Evolutionary conservation across 2,797 vertebrate species (phyloP).

Genomic region (Gymnoscopelus microlampas): DNA sequence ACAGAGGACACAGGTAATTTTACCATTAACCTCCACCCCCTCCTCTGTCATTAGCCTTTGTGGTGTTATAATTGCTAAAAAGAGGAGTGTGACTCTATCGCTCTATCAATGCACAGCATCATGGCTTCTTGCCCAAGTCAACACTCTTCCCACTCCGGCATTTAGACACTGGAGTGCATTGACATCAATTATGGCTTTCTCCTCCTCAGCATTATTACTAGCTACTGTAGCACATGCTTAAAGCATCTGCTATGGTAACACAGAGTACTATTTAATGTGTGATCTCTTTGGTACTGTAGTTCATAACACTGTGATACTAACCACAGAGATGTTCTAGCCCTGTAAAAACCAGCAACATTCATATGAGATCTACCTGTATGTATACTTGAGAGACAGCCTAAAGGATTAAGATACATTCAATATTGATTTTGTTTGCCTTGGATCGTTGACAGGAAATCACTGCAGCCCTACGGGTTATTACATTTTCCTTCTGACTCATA

Average conservation of each 20-base stretch:
- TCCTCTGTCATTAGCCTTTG: constrained; percentile 23
- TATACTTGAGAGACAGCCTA: constrained; percentile 17
- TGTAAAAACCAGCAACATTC: constrained; percentile 25
- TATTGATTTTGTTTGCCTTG: constrained; percentile 38
- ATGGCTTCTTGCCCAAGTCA: constrained; percentile 28
- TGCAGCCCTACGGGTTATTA: constrained; percentile 24
- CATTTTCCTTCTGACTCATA: constrained; percentile 24
- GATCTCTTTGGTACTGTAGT: constrained; percentile 27
- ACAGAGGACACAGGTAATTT: too few species aligned
- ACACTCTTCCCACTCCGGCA: constrained; percentile 37
- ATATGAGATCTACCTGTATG: constrained; percentile 30
- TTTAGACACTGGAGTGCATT: constrained; percentile 47
- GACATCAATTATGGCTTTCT: constrained; percentile 18
- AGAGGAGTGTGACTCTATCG: constrained; percentile 17
- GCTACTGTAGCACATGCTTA: constrained; percentile 23
- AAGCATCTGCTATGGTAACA: constrained; percentile 15
- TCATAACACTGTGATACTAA: constrained; percentile 45
- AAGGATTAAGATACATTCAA: constrained; percentile 43
- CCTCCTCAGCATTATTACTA: constrained; percentile 36
- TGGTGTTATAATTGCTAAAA: constrained; percentile 20
- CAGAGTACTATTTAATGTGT: constrained; percentile 26
- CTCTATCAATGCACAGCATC: too few species aligned
- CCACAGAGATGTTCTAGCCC: constrained; percentile 21
- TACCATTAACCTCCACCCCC: not conserved
- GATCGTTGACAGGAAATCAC: constrained; percentile 5